A percentile compares a stretch with the other conserved stretches of the same genome.
phyloP scores from a whole-genome alignment of 2,113 vertebrate genomes.

The Gnathonemus echidnorhynchus region DNA sequence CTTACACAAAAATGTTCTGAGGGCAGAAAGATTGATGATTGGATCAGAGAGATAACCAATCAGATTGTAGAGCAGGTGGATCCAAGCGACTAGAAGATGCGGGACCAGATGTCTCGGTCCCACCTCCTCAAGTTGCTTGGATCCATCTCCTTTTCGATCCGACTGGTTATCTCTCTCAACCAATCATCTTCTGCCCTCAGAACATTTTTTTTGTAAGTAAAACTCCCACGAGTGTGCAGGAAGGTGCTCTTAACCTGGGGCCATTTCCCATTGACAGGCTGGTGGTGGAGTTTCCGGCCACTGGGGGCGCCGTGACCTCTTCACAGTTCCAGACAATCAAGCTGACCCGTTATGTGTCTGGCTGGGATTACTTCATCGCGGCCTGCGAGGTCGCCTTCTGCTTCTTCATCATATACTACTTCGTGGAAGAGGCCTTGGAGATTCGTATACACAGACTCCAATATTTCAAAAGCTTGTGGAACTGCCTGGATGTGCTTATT shows the following conservation, averaged over 20 bases:
- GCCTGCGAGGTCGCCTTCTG: constrained; percentile 88
- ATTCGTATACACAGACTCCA: constrained; percentile 80
- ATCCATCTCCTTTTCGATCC: too few relatives aligned
- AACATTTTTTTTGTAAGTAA: too few relatives aligned
- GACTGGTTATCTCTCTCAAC: too few relatives aligned
- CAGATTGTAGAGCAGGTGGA: too few relatives aligned
- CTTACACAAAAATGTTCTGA: too few relatives aligned
- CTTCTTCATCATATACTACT: constrained; percentile 87
- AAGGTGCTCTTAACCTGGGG: neutral
- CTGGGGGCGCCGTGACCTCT: constrained; percentile 81
- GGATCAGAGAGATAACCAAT: too few relatives aligned
- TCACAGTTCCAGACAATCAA: constrained; percentile 94
- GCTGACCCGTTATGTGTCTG: constrained; percentile 74
- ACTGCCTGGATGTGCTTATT: constrained; percentile 90
- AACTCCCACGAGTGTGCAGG: neutral
- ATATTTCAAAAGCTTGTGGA: constrained; percentile 93
- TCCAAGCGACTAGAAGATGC: too few relatives aligned
- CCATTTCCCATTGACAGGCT: constrained; percentile 62
- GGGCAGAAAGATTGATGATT: too few relatives aligned
- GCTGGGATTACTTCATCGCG: constrained; percentile 87
- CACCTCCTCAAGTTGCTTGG: too few relatives aligned
- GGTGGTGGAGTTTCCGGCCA: constrained; percentile 87
- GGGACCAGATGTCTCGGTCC: too few relatives aligned
- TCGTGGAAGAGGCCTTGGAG: constrained; percentile 89
- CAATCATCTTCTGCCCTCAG: too few relatives aligned